A percentile compares a stretch with the other conserved stretches of the same genome.
These are phyloP conservation scores for Musca domestica DNA, from an alignment of 1,140 invertebrate genomes.

Conservation along the genomic window DNA sequence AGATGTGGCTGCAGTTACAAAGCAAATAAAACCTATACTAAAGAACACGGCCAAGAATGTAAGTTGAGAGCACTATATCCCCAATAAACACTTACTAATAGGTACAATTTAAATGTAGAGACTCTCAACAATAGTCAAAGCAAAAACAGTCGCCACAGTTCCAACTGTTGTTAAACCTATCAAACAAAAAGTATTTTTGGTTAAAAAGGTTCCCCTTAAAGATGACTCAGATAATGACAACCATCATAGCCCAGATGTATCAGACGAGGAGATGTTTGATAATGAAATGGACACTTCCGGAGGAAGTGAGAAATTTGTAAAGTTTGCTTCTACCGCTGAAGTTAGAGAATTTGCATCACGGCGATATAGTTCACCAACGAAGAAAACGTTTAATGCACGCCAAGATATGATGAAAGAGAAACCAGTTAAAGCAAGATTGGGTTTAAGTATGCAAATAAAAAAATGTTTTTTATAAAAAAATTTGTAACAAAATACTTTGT, in stretches of 20 bases:
- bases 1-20: constrained; percentile 29
- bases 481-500: background rate
- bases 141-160: constrained; percentile 32
- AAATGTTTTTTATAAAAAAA: background rate
- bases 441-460: constrained; percentile 34
- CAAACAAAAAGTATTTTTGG: constrained; percentile 49
- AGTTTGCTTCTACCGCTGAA: constrained; percentile 50
- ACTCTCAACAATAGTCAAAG: constrained; percentile 38
- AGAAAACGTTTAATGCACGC: background rate
- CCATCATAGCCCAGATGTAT: constrained; percentile 16
- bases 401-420: constrained; percentile 24
- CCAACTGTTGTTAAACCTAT: constrained; percentile 25
- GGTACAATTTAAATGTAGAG: constrained; percentile 9
- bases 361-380: constrained; percentile 20
- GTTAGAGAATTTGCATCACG: constrained; percentile 47
- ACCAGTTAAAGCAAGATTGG: constrained; percentile 47
- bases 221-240: constrained; percentile 30
- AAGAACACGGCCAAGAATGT: constrained; percentile 40
- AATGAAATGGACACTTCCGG: constrained; percentile 24
- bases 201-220: constrained; percentile 49
- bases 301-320: constrained; percentile 44
- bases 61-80: constrained; percentile 9
- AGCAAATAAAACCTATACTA: constrained; percentile 49
- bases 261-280: constrained; percentile 25
- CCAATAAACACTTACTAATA: background rate